These are phyloP conservation scores for Torymus texanus DNA, from an alignment of 2,888 invertebrate species.

Conservation along the genomic window DNA sequence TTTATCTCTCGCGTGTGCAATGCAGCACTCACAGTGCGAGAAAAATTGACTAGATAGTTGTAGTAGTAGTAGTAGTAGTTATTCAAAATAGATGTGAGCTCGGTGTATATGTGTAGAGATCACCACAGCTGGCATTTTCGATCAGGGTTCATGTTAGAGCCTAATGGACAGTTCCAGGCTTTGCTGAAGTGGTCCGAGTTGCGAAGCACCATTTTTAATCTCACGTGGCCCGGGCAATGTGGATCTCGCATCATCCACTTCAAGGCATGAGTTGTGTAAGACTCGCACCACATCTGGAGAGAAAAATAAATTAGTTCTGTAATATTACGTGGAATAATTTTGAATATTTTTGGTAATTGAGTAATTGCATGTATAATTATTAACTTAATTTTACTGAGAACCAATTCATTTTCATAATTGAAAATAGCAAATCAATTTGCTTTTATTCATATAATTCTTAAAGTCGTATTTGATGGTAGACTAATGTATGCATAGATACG, in stretches of 20 bases:
- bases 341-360: too few species aligned
- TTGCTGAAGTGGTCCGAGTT: conserved; percentile 85
- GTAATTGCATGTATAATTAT: conserved; percentile 32
- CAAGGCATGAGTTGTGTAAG: conserved; percentile 80
- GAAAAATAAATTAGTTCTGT: too few species aligned
- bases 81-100: neutral
- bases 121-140: conserved; percentile 76
- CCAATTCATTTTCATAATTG: too few species aligned
- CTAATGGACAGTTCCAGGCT: conserved; percentile 77
- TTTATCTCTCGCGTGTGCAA: neutral
- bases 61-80: neutral
- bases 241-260: conserved; percentile 82
- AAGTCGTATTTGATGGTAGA: too few species aligned
- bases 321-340: too few species aligned
- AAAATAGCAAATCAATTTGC: too few species aligned
- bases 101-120: neutral
- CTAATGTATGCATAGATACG: too few species aligned
- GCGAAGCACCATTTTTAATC: conserved; percentile 82
- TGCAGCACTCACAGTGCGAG: neutral
- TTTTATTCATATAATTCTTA: too few species aligned
- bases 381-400: neutral
- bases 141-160: conserved; percentile 78
- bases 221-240: conserved; percentile 84
- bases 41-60: neutral
- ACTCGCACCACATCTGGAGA: conserved; percentile 89